These are phyloP conservation scores for Chamaea fasciata DNA, from an alignment of 2,113 vertebrate species.

Conservation along the genomic window DNA sequence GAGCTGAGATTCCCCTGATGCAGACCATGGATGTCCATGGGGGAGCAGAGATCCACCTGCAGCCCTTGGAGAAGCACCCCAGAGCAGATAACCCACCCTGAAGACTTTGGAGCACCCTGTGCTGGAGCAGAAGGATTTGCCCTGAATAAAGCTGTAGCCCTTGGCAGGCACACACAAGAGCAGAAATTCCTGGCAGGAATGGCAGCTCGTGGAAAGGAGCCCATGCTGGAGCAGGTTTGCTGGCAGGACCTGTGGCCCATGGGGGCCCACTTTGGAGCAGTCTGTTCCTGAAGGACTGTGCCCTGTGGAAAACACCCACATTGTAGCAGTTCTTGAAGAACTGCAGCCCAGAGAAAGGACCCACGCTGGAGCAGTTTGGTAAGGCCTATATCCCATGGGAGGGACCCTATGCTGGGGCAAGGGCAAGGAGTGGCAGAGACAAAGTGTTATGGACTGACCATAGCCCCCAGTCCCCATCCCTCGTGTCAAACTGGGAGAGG, in stretches of 20 bases:
- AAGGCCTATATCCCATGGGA: neutral
- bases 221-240: neutral
- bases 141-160: neutral
- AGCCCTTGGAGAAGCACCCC: neutral
- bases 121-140: neutral
- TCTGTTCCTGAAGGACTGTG: neutral
- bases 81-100: neutral
- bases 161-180: neutral
- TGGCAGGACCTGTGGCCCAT: neutral
- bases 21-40: neutral
- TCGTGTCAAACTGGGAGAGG: fast-evolving
- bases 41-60: neutral
- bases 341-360: neutral
- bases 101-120: neutral
- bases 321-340: neutral
- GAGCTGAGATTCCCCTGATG: neutral
- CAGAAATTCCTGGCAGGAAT: neutral
- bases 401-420: neutral
- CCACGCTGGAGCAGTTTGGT: neutral
- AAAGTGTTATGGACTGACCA: neutral
- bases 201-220: neutral
- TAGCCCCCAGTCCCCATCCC: neutral
- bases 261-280: neutral
- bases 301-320: neutral
- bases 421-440: neutral